Evolutionary conservation across 2,113 vertebrate species (phyloP).

Genomic region (Phylloscopus trochiloides): DNA sequence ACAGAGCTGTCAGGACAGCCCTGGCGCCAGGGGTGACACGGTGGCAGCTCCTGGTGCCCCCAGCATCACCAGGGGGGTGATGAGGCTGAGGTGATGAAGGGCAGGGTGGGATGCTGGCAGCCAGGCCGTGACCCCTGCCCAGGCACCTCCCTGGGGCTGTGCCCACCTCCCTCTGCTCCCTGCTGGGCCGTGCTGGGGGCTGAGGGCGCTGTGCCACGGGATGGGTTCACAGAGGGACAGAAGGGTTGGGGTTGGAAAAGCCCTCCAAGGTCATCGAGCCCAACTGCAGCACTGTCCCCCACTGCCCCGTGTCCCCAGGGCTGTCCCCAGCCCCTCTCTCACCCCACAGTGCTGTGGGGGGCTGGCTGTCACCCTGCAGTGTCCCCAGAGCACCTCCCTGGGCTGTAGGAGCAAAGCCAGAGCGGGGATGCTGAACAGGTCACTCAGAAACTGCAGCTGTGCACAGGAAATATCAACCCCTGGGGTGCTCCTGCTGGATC

Average conservation of each 20-base stretch:
- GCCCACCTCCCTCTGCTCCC: background rate
- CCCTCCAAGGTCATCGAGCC: accelerated
- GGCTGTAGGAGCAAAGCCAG: accelerated
- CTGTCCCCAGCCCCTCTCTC: background rate
- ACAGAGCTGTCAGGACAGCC: too few species aligned
- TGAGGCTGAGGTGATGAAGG: accelerated
- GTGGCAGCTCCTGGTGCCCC: accelerated
- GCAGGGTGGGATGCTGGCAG: background rate
- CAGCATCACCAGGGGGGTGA: accelerated
- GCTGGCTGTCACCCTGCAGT: too few species aligned
- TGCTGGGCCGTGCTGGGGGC: accelerated
- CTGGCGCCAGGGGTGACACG: too few species aligned
- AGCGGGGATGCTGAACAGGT: accelerated
- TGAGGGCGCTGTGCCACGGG: accelerated
- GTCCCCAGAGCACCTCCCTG: accelerated
- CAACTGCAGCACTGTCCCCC: background rate
- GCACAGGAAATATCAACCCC: accelerated
- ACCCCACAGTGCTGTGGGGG: accelerated
- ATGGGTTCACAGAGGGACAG: accelerated
- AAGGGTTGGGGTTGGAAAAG: background rate
- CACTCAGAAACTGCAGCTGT: accelerated
- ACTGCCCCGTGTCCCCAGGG: background rate
- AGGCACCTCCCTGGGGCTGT: accelerated
- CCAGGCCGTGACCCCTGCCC: background rate
- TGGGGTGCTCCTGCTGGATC: background rate